Base-by-base conservation (phyloP, 2,797 vertebrate species). In the Halcyon smyrnensis region DNA sequence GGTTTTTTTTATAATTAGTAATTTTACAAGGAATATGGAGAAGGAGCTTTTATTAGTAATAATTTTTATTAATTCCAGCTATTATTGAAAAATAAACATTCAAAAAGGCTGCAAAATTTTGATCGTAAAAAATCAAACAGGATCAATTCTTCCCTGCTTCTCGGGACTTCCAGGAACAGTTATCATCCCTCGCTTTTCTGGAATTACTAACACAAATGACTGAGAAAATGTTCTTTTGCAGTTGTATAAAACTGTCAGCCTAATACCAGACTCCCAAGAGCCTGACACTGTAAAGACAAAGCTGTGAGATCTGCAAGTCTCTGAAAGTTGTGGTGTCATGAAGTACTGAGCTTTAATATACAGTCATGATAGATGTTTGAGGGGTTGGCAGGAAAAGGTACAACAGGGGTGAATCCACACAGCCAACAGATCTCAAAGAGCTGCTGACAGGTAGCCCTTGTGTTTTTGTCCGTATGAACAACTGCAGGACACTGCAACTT, bases 351-450 rank as follows among this genome's bases (percentile, higher is more conserved):
- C n/a, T 80, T 74, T 77, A 56, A 41, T 71, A 13, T 16, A 3
- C 0, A 3, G 25, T 64, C 2, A 6, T 67, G 48, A 37, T 25
- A 74, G 51, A 54, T 23, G 10, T 12, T 39, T 57, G 28, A 71
- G 30, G 11, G n/a, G 5, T 23, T 59, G 20, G 27, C 27, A 17
- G 37, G n/a, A 36, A 75, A 39, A 57, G 20, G 30, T 46, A 53
- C 20, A 71, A 34, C 3, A 36, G 19, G 23, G 1, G 4, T 67
- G 28, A 68, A 17, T 56, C 15, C 6, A 3, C 30, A n/a, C 0
- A 7, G 36, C 43, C 27, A 70, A 15, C 36, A 77, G n/a, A 68
- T 76, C 23, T 87, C 19, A 5, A 48, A 79, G 15, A 37, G 34
- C 41, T 93, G 46, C 57, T 86, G 65, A 16, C 50, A 69, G 32